These are phyloP conservation scores for Bombus polaris DNA, from an alignment of 1,140 invertebrate species.

Conservation along the genomic window DNA sequence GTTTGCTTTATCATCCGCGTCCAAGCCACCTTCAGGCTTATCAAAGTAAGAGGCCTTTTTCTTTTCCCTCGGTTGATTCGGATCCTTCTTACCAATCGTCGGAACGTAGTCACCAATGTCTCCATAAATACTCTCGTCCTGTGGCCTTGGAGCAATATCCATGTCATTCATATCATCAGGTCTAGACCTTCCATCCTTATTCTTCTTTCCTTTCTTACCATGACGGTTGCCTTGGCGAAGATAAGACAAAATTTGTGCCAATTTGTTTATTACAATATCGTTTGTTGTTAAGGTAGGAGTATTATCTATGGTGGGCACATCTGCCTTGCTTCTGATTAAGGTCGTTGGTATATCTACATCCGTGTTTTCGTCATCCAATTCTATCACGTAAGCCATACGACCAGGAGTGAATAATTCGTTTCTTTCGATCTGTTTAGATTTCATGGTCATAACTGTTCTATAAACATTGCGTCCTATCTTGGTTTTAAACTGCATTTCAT, in stretches of 20 bases:
- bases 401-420: slow-evolving; percentile 98
- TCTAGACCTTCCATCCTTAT: slow-evolving; percentile 82
- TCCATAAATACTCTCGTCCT: slow-evolving; percentile 95
- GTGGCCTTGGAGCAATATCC: slow-evolving; percentile 59
- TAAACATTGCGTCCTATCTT: slow-evolving; percentile 90
- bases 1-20: slow-evolving; percentile 74
- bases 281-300: slow-evolving; percentile 94
- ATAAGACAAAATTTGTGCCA: slow-evolving; percentile 98
- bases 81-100: slow-evolving; percentile 76
- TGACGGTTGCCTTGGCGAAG: slow-evolving; percentile 91
- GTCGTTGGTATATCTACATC: slow-evolving; percentile 98
- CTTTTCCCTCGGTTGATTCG: slow-evolving; percentile 65
- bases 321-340: slow-evolving; percentile 96
- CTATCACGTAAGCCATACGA: slow-evolving; percentile 99
- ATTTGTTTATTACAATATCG: slow-evolving; percentile 98
- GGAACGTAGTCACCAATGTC: slow-evolving; percentile 97
- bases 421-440: slow-evolving; percentile 88
- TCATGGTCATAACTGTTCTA: slow-evolving; percentile 86
- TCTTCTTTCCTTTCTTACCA: slow-evolving; percentile 90
- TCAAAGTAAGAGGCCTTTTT: slow-evolving; percentile 82
- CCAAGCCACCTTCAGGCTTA: slow-evolving; percentile 68
- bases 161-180: slow-evolving; percentile 69
- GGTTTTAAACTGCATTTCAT: slow-evolving; percentile 92
- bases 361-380: slow-evolving; percentile 94
- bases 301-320: slow-evolving; percentile 92